phyloP scores from a whole-genome alignment of 2,888 invertebrate genomes.

The Glaucopsyche alexis region DNA sequence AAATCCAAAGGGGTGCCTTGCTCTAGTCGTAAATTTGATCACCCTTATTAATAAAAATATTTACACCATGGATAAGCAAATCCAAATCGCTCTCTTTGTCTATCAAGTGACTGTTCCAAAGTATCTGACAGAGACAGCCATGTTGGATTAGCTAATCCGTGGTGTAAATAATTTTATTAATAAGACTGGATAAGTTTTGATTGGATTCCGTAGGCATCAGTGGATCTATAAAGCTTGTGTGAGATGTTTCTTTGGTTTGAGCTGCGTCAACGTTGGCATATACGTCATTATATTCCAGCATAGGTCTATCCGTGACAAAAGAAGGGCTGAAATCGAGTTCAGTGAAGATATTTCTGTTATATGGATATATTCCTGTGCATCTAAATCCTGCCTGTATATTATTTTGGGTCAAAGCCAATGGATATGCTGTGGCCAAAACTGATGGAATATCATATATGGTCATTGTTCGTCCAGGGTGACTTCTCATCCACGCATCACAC shows the following conservation, averaged over 20 bases:
- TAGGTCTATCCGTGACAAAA: constrained; percentile 17
- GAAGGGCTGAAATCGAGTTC: constrained; percentile 19
- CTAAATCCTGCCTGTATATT: constrained; percentile 18
- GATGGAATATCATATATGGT: constrained; percentile 17
- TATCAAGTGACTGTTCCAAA: too few species aligned
- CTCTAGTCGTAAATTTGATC: neutral
- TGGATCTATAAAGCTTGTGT: constrained; percentile 7
- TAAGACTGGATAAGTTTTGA: constrained; percentile 7
- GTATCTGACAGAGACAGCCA: too few species aligned
- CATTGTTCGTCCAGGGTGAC: constrained; percentile 20
- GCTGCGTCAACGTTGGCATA: constrained; percentile 9
- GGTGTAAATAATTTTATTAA: too few species aligned
- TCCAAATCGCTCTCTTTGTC: too few species aligned
- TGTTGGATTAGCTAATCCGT: too few species aligned
- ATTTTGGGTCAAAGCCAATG: constrained; percentile 8
- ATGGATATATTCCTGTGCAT: neutral
- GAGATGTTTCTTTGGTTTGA: neutral
- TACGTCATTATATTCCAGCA: neutral
- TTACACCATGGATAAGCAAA: too few species aligned
- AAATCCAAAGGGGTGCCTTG: neutral
- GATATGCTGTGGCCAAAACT: constrained; percentile 1
- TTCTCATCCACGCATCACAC: constrained; percentile 21
- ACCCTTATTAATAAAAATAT: too few species aligned
- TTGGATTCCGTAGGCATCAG: neutral
- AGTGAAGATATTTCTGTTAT: constrained; percentile 20